These are phyloP conservation scores for Aotus griseimembra DNA, from an alignment of 2,797 vertebrate species.

Conservation along the genomic window DNA sequence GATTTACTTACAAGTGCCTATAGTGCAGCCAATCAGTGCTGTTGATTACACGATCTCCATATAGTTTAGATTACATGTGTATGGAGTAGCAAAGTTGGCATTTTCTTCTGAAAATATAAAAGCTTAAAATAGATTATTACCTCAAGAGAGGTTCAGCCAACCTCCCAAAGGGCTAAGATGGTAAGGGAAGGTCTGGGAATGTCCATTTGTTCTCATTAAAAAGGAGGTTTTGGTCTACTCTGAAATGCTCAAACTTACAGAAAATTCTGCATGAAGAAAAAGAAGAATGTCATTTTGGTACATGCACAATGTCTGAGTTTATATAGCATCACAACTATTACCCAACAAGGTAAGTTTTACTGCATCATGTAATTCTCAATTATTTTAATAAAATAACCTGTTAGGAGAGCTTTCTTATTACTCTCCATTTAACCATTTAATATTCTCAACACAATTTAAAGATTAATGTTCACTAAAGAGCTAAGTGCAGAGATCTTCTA, in stretches of 20 bases:
- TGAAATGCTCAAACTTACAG: neutral
- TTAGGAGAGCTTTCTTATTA: neutral
- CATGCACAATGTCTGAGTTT: neutral
- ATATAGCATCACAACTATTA: neutral
- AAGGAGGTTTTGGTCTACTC: neutral
- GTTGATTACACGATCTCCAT: neutral
- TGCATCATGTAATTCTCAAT: neutral
- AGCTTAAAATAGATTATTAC: neutral
- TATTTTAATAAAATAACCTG: neutral
- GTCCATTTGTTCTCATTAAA: neutral
- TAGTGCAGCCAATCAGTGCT: neutral
- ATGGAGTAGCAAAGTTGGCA: neutral
- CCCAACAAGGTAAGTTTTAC: neutral
- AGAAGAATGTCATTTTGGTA: neutral
- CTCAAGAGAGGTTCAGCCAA: neutral
- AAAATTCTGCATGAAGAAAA: neutral
- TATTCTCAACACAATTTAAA: neutral
- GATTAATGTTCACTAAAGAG: neutral
- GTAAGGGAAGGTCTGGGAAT: neutral
- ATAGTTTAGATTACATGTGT: neutral
- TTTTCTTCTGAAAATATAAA: constrained; percentile 31
- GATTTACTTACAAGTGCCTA: neutral
- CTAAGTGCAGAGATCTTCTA: neutral
- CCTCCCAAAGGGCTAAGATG: neutral
- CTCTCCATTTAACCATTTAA: neutral